phyloP scores from a whole-genome alignment of 2,797 vertebrate genomes.

The Microctenopoma stevenorrisi region DNA sequence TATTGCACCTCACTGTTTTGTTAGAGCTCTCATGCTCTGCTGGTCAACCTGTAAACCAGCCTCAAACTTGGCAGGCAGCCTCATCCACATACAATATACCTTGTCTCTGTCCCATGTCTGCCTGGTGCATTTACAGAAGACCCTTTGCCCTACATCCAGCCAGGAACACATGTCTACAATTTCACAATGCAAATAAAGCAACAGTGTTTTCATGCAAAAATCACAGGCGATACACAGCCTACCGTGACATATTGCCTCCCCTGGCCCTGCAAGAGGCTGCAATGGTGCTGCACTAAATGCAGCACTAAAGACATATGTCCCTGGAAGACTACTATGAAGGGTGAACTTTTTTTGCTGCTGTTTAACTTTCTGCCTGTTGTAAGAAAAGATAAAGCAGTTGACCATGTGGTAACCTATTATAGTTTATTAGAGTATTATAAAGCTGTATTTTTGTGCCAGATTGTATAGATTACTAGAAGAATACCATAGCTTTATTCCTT shows the following conservation, averaged over 20 bases:
- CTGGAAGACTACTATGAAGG: no score
- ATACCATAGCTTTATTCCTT: neutral
- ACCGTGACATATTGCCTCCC: no score
- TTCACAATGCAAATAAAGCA: no score
- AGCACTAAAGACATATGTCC: no score
- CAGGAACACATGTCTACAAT: constrained; percentile 15
- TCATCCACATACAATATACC: constrained; percentile 25
- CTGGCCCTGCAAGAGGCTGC: no score
- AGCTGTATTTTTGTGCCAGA: neutral
- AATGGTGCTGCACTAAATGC: no score
- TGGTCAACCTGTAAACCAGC: constrained; percentile 70
- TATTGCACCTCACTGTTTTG: constrained; percentile 83
- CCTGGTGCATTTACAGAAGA: constrained; percentile 61
- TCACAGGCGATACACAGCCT: no score
- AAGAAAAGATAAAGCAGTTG: no score
- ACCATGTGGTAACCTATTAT: no score
- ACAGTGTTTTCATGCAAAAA: no score
- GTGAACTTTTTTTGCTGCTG: no score
- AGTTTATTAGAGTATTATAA: neutral
- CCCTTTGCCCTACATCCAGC: constrained; percentile 45
- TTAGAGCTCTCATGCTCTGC: constrained; percentile 75
- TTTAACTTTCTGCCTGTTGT: no score
- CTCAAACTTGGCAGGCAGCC: constrained; percentile 55
- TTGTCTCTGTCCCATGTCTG: constrained; percentile 43
- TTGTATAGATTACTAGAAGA: neutral